Evolutionary conservation across 2,888 invertebrate species (phyloP).

Genomic region (Stenodema calcarata): DNA sequence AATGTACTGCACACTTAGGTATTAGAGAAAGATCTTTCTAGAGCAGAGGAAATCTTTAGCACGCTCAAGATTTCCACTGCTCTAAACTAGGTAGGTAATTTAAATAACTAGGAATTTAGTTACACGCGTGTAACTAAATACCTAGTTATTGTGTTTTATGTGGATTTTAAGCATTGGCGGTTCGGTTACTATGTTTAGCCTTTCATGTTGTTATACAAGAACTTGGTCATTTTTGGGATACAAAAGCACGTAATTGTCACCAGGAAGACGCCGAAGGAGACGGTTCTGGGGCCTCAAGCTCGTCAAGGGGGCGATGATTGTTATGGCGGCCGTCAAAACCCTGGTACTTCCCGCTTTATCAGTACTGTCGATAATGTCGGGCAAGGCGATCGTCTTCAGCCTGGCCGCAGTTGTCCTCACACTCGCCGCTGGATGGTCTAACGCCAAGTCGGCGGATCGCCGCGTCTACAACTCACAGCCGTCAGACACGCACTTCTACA

Average conservation of each 20-base stretch:
- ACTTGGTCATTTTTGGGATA: neutral
- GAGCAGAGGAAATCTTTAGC: too few species aligned
- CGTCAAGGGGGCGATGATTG: constrained; percentile 56
- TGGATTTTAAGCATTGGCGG: too few species aligned
- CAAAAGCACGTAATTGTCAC: neutral
- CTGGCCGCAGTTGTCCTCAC: constrained; percentile 37
- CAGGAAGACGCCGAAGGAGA: constrained; percentile 26
- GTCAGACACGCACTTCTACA: neutral
- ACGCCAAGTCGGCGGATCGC: constrained; percentile 33
- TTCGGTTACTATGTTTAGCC: too few species aligned
- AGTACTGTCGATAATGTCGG: constrained; percentile 55
- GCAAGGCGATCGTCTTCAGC: constrained; percentile 54
- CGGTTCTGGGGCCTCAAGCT: constrained; percentile 29
- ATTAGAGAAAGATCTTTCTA: too few species aligned
- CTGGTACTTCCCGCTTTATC: constrained; percentile 49
- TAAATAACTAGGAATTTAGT: too few species aligned
- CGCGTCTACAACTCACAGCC: neutral
- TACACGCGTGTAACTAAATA: too few species aligned
- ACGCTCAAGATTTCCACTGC: too few species aligned
- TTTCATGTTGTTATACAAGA: too few species aligned
- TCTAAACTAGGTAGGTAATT: too few species aligned
- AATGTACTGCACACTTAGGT: too few species aligned
- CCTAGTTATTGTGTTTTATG: too few species aligned
- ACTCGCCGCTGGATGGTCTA: constrained; percentile 14
- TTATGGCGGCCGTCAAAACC: constrained; percentile 49